These are phyloP conservation scores for Prinia subflava DNA, from an alignment of 2,113 vertebrate genomes.

Conservation along the genomic window DNA sequence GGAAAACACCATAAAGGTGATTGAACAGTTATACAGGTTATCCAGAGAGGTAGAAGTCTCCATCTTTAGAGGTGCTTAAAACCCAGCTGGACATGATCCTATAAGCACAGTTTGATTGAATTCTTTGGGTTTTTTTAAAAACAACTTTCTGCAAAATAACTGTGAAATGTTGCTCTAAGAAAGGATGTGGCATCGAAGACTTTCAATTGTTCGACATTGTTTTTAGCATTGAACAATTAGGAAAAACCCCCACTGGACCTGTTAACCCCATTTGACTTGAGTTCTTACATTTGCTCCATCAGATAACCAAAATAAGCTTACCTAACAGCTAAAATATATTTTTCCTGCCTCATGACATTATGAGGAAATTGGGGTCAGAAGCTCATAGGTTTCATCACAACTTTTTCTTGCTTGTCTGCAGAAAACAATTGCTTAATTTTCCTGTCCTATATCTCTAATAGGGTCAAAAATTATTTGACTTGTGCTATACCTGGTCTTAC, in stretches of 20 bases:
- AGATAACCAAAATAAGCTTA: background rate
- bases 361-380: background rate
- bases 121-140: rapidly evolving
- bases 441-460: background rate
- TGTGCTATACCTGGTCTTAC: background rate
- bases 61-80: background rate
- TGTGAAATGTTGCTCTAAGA: background rate
- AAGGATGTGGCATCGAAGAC: background rate
- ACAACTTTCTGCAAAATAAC: background rate
- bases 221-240: background rate
- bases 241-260: background rate
- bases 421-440: background rate
- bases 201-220: background rate
- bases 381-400: background rate
- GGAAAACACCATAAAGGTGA: background rate
- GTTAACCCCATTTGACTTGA: background rate
- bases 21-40: background rate
- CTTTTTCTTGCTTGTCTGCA: background rate
- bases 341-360: background rate
- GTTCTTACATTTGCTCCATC: background rate
- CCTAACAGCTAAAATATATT: background rate
- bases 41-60: background rate
- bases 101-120: background rate
- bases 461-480: background rate
- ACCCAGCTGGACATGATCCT: background rate